Evolutionary conservation across 2,888 invertebrate genomes (phyloP), one percentile per base, ranked within the genome.

Genomic region (Bellardia bayeri): DNA sequence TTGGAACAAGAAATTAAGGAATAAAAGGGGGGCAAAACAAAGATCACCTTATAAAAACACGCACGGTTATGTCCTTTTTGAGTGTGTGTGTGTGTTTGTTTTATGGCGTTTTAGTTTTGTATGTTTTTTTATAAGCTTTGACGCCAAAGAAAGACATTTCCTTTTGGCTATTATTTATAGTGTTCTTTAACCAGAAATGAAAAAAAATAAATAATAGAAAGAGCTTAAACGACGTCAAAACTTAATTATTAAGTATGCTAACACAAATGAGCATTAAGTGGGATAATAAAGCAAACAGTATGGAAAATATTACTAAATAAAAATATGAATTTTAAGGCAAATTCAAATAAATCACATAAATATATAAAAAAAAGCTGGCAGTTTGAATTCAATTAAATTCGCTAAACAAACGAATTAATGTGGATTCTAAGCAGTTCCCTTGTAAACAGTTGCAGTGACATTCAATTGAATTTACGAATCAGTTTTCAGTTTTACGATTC

Each of bases 101-200:
- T 51, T 51, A 45, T 66, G 37, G 37, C 16, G 0, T 64, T n/a
- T 40, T 40, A n/a, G 13, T 64, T n/a, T 40, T 63, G 11, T 16
- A 6, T 45, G 16, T 5, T 30, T 4, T 30, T 13, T n/a, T 33
- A 51, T 68, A 33, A 56, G 45, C 83, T 78, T 83, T 83, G 78
- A 83, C 56, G 56, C 51, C 63, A 71, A 83, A 74, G 74, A 45
- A 74, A 69, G 40, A 42, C 30, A 64, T 78, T 72, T 16, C 75
- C 33, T 51, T 82, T 23, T 61, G 68, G 23, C 58, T 56, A 23
- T 40, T 58, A 56, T 56, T 72, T 56, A 40, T 56, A 16, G 9
- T 71, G 56, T 16, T 30, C 37, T 42, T 56, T 16, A 23, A 23
- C 23, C 23, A 23, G 23, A 23, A 23, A 23, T 23, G 23, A 23